Evolutionary conservation across 2,113 vertebrate species (phyloP).

Genomic region (Empidonax traillii): DNA sequence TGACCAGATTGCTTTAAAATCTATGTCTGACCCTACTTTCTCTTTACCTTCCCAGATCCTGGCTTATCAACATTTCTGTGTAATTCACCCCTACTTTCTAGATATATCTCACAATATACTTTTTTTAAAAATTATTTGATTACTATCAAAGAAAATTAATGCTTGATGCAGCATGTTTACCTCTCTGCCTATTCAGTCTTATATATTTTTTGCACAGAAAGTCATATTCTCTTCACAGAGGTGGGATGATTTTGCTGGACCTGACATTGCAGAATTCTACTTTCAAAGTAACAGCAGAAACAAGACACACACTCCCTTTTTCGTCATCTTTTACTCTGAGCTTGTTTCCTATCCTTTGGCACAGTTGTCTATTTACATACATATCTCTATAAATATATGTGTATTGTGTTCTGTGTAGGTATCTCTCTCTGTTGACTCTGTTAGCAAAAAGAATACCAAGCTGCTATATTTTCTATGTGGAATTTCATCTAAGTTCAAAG

Average conservation of each 20-base stretch:
- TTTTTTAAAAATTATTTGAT: not conserved
- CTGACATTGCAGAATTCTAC: not conserved
- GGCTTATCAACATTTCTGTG: not conserved
- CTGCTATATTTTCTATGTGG: not conserved
- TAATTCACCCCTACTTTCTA: not conserved
- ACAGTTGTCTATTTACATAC: not conserved
- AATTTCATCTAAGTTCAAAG: conserved; percentile 11
- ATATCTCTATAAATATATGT: too few relatives aligned
- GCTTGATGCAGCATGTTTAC: not conserved
- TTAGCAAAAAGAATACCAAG: not conserved
- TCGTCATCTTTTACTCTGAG: not conserved
- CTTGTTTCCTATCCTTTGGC: not conserved
- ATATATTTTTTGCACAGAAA: not conserved
- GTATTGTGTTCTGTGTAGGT: not conserved
- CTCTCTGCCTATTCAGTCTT: not conserved
- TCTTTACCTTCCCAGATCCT: not conserved
- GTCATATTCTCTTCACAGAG: not conserved
- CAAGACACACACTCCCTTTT: not conserved
- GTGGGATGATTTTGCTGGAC: not conserved
- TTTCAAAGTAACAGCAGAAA: not conserved
- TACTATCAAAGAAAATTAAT: not conserved
- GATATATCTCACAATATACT: not conserved
- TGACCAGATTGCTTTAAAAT: not conserved
- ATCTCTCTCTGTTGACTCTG: not conserved
- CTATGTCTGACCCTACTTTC: not conserved